phyloP scores from a whole-genome alignment of 2,888 invertebrate genomes.

The Brachynemurus nebulosus region DNA sequence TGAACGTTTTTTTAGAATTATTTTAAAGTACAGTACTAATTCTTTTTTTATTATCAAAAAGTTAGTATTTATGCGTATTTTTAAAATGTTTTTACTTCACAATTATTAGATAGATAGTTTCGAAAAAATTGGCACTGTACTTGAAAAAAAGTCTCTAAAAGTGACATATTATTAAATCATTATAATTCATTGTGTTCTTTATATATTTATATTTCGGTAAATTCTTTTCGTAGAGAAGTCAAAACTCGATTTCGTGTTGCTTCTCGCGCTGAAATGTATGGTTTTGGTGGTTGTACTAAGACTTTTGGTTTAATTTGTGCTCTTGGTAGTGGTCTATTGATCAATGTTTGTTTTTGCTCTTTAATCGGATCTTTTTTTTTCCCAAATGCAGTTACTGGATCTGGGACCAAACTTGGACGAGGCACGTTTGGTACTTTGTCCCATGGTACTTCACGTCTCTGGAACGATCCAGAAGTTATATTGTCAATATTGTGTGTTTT shows the following conservation, averaged over 20 bases:
- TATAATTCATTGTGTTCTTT: slow-evolving; percentile 1
- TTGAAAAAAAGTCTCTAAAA: too few relatives aligned
- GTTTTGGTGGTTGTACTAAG: slow-evolving; percentile 45
- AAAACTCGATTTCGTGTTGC: slow-evolving; percentile 49
- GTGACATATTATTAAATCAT: slow-evolving; percentile 3
- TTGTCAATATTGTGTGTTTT: too few relatives aligned
- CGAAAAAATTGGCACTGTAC: neutral
- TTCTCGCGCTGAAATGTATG: slow-evolving; percentile 54
- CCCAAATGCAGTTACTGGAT: slow-evolving; percentile 76
- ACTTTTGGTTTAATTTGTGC: slow-evolving; percentile 32
- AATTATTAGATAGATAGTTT: neutral
- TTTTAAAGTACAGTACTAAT: too few relatives aligned
- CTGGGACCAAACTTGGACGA: slow-evolving; percentile 69
- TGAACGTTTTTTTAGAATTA: slow-evolving; percentile 2
- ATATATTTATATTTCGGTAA: too few relatives aligned
- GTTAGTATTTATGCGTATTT: too few relatives aligned
- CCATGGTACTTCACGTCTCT: slow-evolving; percentile 72
- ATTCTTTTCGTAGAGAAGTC: slow-evolving; percentile 41
- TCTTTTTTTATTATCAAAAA: too few relatives aligned
- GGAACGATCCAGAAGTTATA: slow-evolving; percentile 36
- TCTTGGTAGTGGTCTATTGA: neutral
- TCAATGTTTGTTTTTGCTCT: slow-evolving; percentile 28
- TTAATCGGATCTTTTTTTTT: slow-evolving; percentile 34
- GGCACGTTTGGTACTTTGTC: slow-evolving; percentile 80
- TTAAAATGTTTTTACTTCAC: neutral